Evolutionary conservation across 2,113 vertebrate species (phyloP), one percentile per base, ranked within the genome.

Genomic region (Oxyura jamaicensis): DNA sequence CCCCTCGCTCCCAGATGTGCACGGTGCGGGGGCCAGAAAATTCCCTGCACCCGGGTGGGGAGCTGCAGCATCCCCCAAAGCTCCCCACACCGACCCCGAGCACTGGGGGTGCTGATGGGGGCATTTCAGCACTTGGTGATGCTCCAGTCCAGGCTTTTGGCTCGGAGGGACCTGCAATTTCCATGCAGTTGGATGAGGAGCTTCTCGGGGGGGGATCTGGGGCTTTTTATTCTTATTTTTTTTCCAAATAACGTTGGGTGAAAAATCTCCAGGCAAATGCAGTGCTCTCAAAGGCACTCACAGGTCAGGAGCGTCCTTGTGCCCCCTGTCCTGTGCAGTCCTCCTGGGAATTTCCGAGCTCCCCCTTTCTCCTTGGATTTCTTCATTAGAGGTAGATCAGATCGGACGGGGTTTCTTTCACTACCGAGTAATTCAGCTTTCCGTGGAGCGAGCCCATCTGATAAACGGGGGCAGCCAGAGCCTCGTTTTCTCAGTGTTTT

Each of bases 381-480:
- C 67, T 95, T 96, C 73, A 96, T 97, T 95, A 94, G 84, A 78
- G 1, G 4, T 77, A 53, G 56, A 90, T 97, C 71, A 80, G 79
- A 94, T 97, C 94, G 71, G 66, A 16, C 5, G 60, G 17, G 23
- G 35, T 52, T 82, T 96, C 96, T 97, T 94, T 97, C 96, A 94
- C n/a, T 90, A 76, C 8, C 1, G 56, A 56, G 78, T 95, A 88
- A 97, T 97, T 92, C 87, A 59, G 28, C 36, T 96, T 95, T 93
- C 96, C 88, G 72, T 77, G 75, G 60, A 76, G 33, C 33, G 83
- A 53, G 91, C 95, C 86, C 74, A 94, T 94, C 95, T 96, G 91
- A 96, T 97, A 96, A 97, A 76, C 31, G 23, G 71, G 25, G 21
- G 48, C 52, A 46, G 26, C 10, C 48, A 48, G 4, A 82, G 14